These are phyloP conservation scores for Tyrannus savana DNA, from an alignment of 2,113 vertebrate genomes.

Conservation along the genomic window DNA sequence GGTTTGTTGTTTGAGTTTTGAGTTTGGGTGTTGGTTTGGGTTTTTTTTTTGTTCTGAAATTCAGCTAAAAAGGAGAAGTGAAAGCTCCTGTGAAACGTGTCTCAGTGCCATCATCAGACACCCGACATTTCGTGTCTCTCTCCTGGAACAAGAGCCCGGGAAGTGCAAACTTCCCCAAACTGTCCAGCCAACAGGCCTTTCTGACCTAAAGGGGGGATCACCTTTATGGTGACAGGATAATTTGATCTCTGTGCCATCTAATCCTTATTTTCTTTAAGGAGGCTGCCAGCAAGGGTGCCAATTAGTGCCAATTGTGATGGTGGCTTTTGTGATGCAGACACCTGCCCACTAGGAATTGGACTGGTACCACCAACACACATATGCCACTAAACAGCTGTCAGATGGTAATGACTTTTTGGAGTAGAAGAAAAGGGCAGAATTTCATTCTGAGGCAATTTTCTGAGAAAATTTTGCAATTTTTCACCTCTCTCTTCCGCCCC, in stretches of 20 bases:
- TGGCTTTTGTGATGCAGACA: conserved; percentile 74
- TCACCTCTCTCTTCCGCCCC: background rate
- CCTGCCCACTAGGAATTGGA: conserved; percentile 74
- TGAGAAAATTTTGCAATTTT: conserved; percentile 36
- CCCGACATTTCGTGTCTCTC: background rate
- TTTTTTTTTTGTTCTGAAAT: background rate
- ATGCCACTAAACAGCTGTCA: conserved; percentile 73
- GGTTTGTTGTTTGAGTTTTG: conserved; percentile 7
- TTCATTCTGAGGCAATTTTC: conserved; percentile 60
- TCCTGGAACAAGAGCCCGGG: fast-evolving
- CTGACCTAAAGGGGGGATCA: conserved; percentile 42
- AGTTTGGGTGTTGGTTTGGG: conserved; percentile 10
- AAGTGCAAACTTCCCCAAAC: conserved; percentile 37
- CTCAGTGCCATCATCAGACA: background rate
- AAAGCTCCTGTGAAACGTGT: background rate
- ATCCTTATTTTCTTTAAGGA: conserved; percentile 54
- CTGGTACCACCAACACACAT: conserved; percentile 73
- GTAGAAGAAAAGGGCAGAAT: conserved; percentile 63
- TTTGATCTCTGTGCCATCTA: conserved; percentile 69
- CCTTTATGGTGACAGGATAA: conserved; percentile 67
- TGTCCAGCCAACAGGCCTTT: conserved; percentile 38
- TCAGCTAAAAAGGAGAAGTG: background rate
- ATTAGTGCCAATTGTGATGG: conserved; percentile 73
- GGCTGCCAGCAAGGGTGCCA: conserved; percentile 64
- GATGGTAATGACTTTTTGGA: conserved; percentile 71